Evolutionary conservation across 2,888 invertebrate species (phyloP).

Genomic region (Agrilus cyanescens): DNA sequence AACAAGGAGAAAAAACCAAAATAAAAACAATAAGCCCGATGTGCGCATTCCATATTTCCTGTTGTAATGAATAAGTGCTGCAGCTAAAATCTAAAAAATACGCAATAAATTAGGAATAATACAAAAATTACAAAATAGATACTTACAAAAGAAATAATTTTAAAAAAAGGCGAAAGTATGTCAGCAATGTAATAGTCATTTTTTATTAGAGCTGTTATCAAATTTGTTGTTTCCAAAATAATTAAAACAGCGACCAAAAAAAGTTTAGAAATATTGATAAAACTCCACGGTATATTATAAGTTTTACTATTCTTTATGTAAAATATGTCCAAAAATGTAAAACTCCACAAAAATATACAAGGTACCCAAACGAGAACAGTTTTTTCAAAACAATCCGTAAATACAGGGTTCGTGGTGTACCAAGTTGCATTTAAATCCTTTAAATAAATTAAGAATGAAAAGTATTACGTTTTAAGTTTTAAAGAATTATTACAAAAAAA

Average conservation of each 20-base stretch:
- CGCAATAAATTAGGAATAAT: too few relatives aligned
- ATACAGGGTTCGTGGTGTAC: constrained; percentile 59
- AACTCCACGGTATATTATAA: constrained; percentile 58
- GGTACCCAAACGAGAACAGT: constrained; percentile 77
- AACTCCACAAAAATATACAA: constrained; percentile 63
- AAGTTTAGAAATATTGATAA: constrained; percentile 52
- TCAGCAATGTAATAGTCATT: constrained; percentile 45
- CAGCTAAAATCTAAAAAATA: background rate
- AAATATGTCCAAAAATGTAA: constrained; percentile 54
- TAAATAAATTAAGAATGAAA: constrained; percentile 19
- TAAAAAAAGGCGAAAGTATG: constrained; percentile 58
- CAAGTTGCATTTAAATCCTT: constrained; percentile 64
- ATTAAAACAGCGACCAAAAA: constrained; percentile 47
- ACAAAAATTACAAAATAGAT: constrained; percentile 6
- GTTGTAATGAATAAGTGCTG: too few relatives aligned
- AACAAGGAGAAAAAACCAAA: too few relatives aligned
- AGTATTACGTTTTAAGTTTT: too few relatives aligned
- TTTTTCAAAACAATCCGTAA: constrained; percentile 77
- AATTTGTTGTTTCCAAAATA: constrained; percentile 49
- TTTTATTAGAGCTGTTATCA: constrained; percentile 42
- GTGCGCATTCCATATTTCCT: too few relatives aligned
- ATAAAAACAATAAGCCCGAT: too few relatives aligned
- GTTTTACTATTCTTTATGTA: constrained; percentile 59
- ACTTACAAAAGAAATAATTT: constrained; percentile 67
- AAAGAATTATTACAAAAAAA: too few relatives aligned